A percentile compares a stretch with the other conserved stretches of the same genome.
phyloP scores from a whole-genome alignment of 2,797 vertebrate genomes.

The Sebastes umbrosus region DNA sequence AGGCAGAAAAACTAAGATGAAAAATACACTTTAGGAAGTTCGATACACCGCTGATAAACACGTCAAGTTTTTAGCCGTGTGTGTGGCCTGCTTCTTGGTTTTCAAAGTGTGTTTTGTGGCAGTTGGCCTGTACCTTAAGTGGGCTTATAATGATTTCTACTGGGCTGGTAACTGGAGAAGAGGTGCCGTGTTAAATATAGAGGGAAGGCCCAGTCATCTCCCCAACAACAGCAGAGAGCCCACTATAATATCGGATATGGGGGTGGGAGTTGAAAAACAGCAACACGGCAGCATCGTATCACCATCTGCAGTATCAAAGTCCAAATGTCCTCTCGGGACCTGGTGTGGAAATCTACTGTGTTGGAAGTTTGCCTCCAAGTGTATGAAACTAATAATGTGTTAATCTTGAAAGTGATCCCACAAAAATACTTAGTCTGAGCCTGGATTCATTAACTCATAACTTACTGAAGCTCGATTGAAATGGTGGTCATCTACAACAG shows the following conservation, averaged over 20 bases:
- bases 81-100: not conserved
- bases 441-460: not conserved
- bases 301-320: constrained; percentile 39
- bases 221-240: constrained; percentile 67
- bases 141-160: constrained; percentile 24
- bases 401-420: not conserved
- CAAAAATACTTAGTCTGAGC: not conserved
- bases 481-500: not conserved
- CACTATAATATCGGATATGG: not conserved
- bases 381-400: not conserved
- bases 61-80: not conserved
- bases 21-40: not conserved
- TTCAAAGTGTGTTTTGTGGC: constrained; percentile 3
- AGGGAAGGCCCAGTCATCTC: constrained; percentile 46
- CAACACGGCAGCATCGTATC: constrained; percentile 18
- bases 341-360: constrained; percentile 11
- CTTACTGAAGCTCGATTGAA: not conserved
- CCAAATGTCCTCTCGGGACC: constrained; percentile 10
- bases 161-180: constrained; percentile 58
- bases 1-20: not conserved
- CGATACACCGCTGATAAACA: not conserved
- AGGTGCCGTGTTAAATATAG: constrained; percentile 72
- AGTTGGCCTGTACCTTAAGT: constrained; percentile 4
- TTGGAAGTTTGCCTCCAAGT: not conserved
- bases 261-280: constrained; percentile 11